Conservation (phyloP, 2,888 invertebrate species). For the Deladenus siricidicola region DNA sequence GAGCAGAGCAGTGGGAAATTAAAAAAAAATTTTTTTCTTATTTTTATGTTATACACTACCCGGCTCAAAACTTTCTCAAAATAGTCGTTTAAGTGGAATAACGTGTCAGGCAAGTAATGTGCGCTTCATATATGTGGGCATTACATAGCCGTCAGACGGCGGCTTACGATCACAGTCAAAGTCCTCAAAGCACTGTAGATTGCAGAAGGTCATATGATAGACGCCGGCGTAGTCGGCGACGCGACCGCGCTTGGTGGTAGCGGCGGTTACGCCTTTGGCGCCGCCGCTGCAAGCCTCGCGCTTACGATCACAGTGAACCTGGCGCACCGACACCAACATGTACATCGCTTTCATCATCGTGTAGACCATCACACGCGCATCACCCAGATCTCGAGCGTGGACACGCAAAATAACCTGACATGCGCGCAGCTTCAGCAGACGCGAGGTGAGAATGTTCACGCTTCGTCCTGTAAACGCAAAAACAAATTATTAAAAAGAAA, state of each 20-base stretch:
- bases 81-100: too few relatives aligned
- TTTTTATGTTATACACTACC: too few relatives aligned
- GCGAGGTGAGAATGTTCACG: background rate
- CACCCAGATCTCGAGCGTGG: background rate
- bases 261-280: too few relatives aligned
- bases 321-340: background rate
- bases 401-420: background rate
- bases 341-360: background rate
- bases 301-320: background rate
- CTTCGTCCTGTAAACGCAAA: background rate
- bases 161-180: background rate
- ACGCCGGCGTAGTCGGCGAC: background rate
- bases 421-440: background rate
- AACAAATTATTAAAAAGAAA: too few relatives aligned
- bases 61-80: too few relatives aligned
- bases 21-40: too few relatives aligned
- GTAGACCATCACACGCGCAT: background rate
- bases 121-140: too few relatives aligned
- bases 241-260: too few relatives aligned
- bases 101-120: too few relatives aligned
- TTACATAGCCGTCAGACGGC: background rate
- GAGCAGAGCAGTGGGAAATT: too few relatives aligned
- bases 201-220: background rate
- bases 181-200: background rate
- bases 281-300: background rate